phyloP scores from a whole-genome alignment of 2,113 vertebrate genomes.

The Lota lota region DNA sequence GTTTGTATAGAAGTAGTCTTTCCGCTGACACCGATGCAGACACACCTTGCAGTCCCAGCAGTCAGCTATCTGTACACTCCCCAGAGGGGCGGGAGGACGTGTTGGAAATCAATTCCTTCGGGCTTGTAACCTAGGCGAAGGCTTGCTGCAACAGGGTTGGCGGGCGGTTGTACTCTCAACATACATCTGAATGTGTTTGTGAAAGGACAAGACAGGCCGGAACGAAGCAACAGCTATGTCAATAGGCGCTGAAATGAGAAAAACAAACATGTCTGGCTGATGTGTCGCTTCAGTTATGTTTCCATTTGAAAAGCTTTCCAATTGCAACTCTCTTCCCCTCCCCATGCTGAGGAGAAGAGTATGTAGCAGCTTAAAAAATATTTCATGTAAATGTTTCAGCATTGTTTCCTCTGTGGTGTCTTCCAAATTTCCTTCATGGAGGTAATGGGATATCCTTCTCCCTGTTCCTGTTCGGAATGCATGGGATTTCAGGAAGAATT shows the following conservation, averaged over 20 bases:
- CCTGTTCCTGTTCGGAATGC: conserved; percentile 3
- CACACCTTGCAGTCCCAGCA: conserved; percentile 34
- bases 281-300: conserved; percentile 60
- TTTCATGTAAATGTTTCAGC: conserved; percentile 19
- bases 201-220: conserved; percentile 70
- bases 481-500: neutral
- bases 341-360: conserved; percentile 6
- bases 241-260: conserved; percentile 67
- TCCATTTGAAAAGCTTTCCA: conserved; percentile 39
- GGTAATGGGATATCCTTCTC: neutral
- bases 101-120: conserved; percentile 63
- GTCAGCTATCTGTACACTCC: conserved; percentile 25
- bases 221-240: conserved; percentile 73
- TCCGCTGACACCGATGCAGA: conserved; percentile 6
- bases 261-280: conserved; percentile 68
- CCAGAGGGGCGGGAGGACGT: conserved; percentile 15
- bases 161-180: conserved; percentile 46
- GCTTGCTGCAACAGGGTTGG: conserved; percentile 63
- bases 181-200: conserved; percentile 70
- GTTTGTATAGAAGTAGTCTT: neutral
- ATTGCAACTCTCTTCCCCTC: conserved; percentile 18
- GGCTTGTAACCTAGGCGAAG: conserved; percentile 54
- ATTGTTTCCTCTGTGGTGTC: neutral
- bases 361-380: conserved; percentile 9
- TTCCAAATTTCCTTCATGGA: neutral